Conservation (phyloP, 2,888 invertebrate species). For the Polydrusus tereticollis region DNA sequence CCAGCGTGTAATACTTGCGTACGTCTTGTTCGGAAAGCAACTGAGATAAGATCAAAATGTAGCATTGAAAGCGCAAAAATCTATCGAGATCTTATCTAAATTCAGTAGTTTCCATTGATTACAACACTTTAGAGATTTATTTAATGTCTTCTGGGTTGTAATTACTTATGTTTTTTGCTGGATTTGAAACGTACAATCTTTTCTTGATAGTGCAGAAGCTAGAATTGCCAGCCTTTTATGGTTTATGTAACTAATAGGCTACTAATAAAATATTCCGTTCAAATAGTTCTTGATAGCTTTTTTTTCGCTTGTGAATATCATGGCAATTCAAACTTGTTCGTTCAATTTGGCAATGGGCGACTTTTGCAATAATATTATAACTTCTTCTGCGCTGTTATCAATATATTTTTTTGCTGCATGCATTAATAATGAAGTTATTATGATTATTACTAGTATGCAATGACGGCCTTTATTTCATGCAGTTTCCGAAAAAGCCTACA, state of each 20-base stretch:
- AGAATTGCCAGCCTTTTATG: slow-evolving; percentile 27
- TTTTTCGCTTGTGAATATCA: too few relatives aligned
- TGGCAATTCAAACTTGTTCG: too few relatives aligned
- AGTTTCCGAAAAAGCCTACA: neutral
- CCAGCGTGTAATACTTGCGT: slow-evolving; percentile 51
- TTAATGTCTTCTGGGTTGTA: slow-evolving; percentile 52
- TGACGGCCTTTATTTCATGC: neutral
- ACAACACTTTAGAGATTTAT: slow-evolving; percentile 53
- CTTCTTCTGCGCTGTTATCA: too few relatives aligned
- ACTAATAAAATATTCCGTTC: neutral
- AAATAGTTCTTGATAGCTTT: too few relatives aligned
- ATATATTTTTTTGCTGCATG: too few relatives aligned
- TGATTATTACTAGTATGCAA: too few relatives aligned
- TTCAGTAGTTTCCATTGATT: slow-evolving; percentile 55
- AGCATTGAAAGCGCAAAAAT: slow-evolving; percentile 54
- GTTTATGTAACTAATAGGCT: neutral
- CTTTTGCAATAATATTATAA: too few relatives aligned
- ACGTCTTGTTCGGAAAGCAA: slow-evolving; percentile 50
- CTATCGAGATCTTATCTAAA: slow-evolving; percentile 53
- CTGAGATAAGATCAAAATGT: slow-evolving; percentile 52
- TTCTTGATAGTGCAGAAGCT: slow-evolving; percentile 32
- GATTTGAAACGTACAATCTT: slow-evolving; percentile 22
- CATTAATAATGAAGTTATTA: too few relatives aligned
- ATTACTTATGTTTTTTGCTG: slow-evolving; percentile 51
- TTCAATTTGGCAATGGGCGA: too few relatives aligned